phyloP scores from a whole-genome alignment of 1,140 invertebrate genomes.

The Goniozus legneri region DNA sequence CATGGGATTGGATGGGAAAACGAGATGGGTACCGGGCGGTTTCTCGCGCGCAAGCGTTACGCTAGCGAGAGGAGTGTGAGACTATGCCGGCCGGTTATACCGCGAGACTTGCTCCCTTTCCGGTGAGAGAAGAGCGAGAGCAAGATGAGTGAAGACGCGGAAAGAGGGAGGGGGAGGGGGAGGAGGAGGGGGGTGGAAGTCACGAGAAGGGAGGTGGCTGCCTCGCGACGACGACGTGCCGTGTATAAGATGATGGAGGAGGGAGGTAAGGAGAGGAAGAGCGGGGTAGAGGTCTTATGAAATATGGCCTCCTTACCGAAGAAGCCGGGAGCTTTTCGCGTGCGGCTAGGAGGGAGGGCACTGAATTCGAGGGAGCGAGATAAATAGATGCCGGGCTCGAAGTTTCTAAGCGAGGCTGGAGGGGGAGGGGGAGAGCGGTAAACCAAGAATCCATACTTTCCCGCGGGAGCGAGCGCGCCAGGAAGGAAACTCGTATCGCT shows the following conservation, averaged over 20 bases:
- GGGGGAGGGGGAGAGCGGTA: too few relatives aligned
- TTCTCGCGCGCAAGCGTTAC: slow-evolving; percentile 48
- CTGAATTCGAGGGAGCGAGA: slow-evolving; percentile 10
- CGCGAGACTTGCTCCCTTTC: too few relatives aligned
- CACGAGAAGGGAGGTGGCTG: slow-evolving; percentile 37
- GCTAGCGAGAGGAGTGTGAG: neutral
- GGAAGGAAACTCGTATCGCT: too few relatives aligned
- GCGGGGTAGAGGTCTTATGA: too few relatives aligned
- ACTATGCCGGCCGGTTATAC: neutral
- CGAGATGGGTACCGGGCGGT: slow-evolving; percentile 47
- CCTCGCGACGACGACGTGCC: too few relatives aligned
- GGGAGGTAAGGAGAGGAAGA: too few relatives aligned
- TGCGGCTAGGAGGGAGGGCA: slow-evolving; percentile 20
- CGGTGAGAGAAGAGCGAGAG: neutral
- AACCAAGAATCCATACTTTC: too few relatives aligned
- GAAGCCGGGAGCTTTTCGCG: slow-evolving; percentile 9
- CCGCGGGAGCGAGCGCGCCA: too few relatives aligned
- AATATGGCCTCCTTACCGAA: slow-evolving; percentile 50
- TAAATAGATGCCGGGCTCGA: slow-evolving; percentile 5
- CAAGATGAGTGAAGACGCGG: neutral
- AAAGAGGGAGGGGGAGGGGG: too few relatives aligned
- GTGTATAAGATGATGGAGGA: too few relatives aligned
- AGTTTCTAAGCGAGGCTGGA: too few relatives aligned
- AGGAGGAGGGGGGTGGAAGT: slow-evolving; percentile 34
- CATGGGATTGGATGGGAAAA: slow-evolving; percentile 46